Evolutionary conservation across 2,113 vertebrate genomes (phyloP).

Genomic region (Solea senegalensis): DNA sequence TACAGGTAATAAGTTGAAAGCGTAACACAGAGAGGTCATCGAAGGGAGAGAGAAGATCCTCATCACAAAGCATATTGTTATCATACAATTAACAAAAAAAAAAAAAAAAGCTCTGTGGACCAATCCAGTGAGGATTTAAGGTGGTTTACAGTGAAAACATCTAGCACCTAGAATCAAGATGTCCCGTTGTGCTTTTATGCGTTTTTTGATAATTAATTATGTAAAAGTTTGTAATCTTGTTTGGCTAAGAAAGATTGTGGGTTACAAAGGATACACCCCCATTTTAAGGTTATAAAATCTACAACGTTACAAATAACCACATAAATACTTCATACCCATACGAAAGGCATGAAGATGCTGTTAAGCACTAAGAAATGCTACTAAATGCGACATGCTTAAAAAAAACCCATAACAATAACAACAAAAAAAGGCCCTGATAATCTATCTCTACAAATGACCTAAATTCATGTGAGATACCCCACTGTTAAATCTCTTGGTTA

Average conservation of each 20-base stretch:
- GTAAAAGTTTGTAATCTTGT: constrained; percentile 80
- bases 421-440: constrained; percentile 61
- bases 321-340: constrained; percentile 69
- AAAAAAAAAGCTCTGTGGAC: constrained; percentile 48
- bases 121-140: constrained; percentile 69
- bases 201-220: constrained; percentile 63
- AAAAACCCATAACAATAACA: constrained; percentile 12
- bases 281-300: constrained; percentile 69
- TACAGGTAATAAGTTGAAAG: constrained; percentile 58
- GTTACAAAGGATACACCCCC: constrained; percentile 71
- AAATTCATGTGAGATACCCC: constrained; percentile 70
- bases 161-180: constrained; percentile 77
- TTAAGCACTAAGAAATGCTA: constrained; percentile 70
- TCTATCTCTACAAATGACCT: constrained; percentile 75
- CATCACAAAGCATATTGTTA: constrained; percentile 49
- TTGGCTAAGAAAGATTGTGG: constrained; percentile 77
- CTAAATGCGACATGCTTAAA: constrained; percentile 68
- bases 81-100: constrained; percentile 25
- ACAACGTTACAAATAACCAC: constrained; percentile 72
- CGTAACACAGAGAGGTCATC: constrained; percentile 40
- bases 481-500: constrained; percentile 79
- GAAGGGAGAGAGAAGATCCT: constrained; percentile 45
- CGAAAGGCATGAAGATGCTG: constrained; percentile 70
- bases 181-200: constrained; percentile 79
- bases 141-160: constrained; percentile 75